Base-by-base conservation (phyloP, 2,797 vertebrate genomes). In the Sorex maritimensis region DNA sequence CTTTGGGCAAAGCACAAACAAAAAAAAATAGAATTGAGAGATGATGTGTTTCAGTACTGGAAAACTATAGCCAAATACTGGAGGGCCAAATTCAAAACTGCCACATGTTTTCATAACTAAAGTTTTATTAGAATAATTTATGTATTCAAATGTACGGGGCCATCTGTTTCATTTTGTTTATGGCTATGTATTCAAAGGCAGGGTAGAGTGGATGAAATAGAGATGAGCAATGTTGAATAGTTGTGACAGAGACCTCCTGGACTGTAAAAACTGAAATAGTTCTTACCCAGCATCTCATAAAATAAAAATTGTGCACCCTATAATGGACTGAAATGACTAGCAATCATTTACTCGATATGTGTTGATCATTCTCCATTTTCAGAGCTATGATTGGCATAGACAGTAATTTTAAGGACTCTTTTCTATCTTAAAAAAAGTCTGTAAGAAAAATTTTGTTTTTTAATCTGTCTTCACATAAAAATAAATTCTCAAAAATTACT, bases 51-150 rank as follows among this genome's bases (percentile, higher is more conserved):
- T 44, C 41, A 34, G 14, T 23, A 1, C 52, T 79, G 71, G 49
- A 46, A 74, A 82, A 88, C 11, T 49, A 46, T 19, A 13, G 11
- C 9, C 26, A 81, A 34, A 41, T 63, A 21, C 61, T 2, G 15
- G 19, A 30, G 23, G 38, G 58, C n/a, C 79, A 87, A 41, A 58
- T 81, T n/a, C 30, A 93, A 46, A 93, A 46, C 30, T 52, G 11
- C 52, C 15, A 28, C 13, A 13, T 91, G 24, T 19, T 92, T 91
- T 68, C 85, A 13, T 79, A 58, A 94, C 58, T 41, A 71, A 88
- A 92, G n/a, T 81, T 87, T 89, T 93, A 46, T 68, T 91, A 61
- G 28, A 84, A 81, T 65, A 71, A 2, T 58, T 58, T 21, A 58
- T 21, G 19, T 58, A 21, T 58, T 58, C 55, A 14, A 58, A 58